These are phyloP conservation scores for Tricholaema leucomelas DNA, from an alignment of 2,113 vertebrate genomes.

Conservation along the genomic window DNA sequence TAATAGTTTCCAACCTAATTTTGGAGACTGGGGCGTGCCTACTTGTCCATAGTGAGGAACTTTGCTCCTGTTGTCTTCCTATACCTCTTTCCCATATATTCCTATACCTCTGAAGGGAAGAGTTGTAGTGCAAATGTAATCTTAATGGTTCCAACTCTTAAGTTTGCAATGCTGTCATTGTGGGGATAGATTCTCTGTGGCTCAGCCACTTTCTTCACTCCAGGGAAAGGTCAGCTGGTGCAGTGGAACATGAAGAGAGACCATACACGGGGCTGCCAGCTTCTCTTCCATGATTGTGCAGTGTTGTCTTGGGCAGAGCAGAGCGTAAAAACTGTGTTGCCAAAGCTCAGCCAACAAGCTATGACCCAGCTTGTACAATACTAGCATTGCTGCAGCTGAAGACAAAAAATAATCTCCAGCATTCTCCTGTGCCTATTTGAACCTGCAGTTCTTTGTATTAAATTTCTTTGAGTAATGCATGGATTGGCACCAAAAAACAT, in stretches of 20 bases:
- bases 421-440: not conserved
- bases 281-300: not conserved
- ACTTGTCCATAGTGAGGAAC: not conserved
- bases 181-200: not conserved
- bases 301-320: not conserved
- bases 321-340: not conserved
- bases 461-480: not conserved
- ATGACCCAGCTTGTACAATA: not conserved
- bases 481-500: not conserved
- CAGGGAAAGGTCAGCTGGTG: not conserved
- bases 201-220: rapidly evolving
- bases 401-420: not conserved
- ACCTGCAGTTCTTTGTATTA: not conserved
- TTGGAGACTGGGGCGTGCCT: not conserved
- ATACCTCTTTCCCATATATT: not conserved
- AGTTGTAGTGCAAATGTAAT: not conserved
- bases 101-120: not conserved
- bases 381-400: not conserved
- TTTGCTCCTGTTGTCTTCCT: not conserved
- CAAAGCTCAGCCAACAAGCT: not conserved
- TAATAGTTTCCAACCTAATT: not conserved
- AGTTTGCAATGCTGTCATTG: not conserved
- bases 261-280: rapidly evolving
- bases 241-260: not conserved
- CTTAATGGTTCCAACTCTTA: not conserved